phyloP scores from a whole-genome alignment of 2,888 invertebrate genomes.

The Chrysodeixis includens region DNA sequence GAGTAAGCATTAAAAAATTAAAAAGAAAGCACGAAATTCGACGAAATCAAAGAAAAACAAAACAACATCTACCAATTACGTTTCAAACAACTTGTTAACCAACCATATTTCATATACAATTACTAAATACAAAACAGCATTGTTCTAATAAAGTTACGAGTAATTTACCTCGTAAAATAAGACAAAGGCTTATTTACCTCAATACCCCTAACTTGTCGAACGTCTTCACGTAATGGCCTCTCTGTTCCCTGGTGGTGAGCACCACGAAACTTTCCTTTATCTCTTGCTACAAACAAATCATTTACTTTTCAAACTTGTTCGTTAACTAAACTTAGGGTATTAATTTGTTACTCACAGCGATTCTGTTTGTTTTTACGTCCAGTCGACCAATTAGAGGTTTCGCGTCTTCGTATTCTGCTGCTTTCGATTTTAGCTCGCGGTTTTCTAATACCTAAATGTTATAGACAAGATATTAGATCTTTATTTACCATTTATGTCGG shows the following conservation, averaged over 20 bases:
- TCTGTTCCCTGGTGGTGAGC: slow-evolving; percentile 66
- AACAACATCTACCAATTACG: background rate
- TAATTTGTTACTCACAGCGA: slow-evolving; percentile 73
- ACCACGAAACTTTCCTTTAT: slow-evolving; percentile 85
- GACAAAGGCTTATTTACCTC: slow-evolving; percentile 68
- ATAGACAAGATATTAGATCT: background rate
- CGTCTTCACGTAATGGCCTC: slow-evolving; percentile 65
- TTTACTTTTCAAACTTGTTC: slow-evolving; percentile 41
- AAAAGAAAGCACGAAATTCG: no score
- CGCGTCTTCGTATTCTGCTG: slow-evolving; percentile 73
- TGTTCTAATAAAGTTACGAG: slow-evolving; percentile 28
- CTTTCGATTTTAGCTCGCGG: slow-evolving; percentile 60
- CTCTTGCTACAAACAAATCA: slow-evolving; percentile 80
- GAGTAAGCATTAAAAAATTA: no score
- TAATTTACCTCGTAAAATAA: slow-evolving; percentile 45
- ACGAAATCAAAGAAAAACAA: no score
- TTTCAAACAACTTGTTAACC: slow-evolving; percentile 20
- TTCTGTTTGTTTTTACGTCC: slow-evolving; percentile 78
- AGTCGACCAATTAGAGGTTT: slow-evolving; percentile 77
- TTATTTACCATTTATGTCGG: background rate
- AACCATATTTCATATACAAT: slow-evolving; percentile 15
- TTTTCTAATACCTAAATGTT: slow-evolving; percentile 70
- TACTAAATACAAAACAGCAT: slow-evolving; percentile 25
- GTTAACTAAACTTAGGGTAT: slow-evolving; percentile 30
- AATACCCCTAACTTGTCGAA: slow-evolving; percentile 79